Conservation (phyloP, 1,140 invertebrate genomes). For the Linepithema humile region DNA sequence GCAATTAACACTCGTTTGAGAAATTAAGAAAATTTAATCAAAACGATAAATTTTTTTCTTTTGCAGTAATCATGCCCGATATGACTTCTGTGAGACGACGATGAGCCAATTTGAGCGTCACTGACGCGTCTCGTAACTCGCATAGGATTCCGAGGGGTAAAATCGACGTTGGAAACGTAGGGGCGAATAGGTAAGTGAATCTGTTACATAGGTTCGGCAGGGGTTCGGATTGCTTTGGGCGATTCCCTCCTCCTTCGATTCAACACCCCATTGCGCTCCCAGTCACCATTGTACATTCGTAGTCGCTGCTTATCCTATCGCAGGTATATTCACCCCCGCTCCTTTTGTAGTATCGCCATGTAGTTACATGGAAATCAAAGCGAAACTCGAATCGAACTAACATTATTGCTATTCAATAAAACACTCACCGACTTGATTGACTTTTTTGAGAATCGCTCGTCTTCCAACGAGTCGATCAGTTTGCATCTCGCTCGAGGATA, state of each 20-base stretch:
- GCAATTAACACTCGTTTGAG: not conserved
- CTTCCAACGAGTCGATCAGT: not conserved
- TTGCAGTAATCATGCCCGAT: not conserved
- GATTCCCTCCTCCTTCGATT: conserved; percentile 62
- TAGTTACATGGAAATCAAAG: conserved; percentile 57
- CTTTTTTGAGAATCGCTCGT: not conserved
- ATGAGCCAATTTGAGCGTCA: conserved; percentile 57
- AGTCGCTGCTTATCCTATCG: conserved; percentile 51
- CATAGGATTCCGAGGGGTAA: conserved; percentile 58
- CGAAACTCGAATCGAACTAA: not conserved
- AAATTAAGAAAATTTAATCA: not conserved
- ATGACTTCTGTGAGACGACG: conserved; percentile 8
- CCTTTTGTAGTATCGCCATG: not conserved
- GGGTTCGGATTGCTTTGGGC: conserved; percentile 72
- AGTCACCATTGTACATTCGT: not conserved
- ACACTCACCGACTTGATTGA: not conserved
- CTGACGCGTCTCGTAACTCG: conserved; percentile 57
- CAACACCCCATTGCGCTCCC: conserved; percentile 6
- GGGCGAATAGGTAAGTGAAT: conserved; percentile 76
- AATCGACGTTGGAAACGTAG: conserved; percentile 51
- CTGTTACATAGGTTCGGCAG: conserved; percentile 69
- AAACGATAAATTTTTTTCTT: not conserved
- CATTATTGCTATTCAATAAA: conserved; percentile 2
- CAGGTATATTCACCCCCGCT: conserved; percentile 22
- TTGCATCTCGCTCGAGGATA: not conserved